Evolutionary conservation across 2,888 invertebrate species (phyloP), one percentile per base, ranked within the genome.

Genomic region (Meta bourneti): DNA sequence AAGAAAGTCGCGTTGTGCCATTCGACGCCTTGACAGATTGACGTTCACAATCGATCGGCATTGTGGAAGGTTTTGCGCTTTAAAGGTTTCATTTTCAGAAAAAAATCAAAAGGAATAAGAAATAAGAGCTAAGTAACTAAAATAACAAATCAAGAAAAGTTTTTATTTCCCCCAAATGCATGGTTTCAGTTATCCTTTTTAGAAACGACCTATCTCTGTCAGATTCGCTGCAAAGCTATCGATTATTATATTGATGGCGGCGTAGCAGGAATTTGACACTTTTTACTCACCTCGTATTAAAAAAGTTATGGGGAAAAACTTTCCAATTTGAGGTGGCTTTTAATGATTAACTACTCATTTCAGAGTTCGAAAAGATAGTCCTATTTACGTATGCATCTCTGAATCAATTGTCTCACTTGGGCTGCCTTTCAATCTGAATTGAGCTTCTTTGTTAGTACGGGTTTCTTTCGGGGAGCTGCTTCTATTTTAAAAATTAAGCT

Each of bases 141-240:
- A 90, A 90, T 75, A 90, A 86, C 90, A 90, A 90, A 90, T 84
- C 83, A 90, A 90, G 77, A 20, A 74, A 71, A 70, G 80, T 90
- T 90, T 90, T 90, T 81, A 81, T 90, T 90, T 90, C 83, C 34
- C 34, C 4, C 84, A 90, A 90, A 90, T 85, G 90, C 86, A 90
- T 85, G 75, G 81, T 86, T 90, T 90, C 86, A 75, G 90, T 86
- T 86, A 90, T 86, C 77, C 86, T 90, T 90, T 85, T 86, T 86
- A 70, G 90, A 70, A 81, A 70, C 69, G 81, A 85, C 85, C 80
- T 11, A 90, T 86, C 90, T 80, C 54, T 77, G 84, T 84, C 79
- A 90, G 34, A 90, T 90, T 81, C 70, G 70, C 51, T 75, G 81
- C 85, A 69, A 51, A 61, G 54, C 52, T 70, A 90, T 90, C 81